Conservation (phyloP, 2,113 vertebrate genomes). For the Capreolus pygargus region DNA sequence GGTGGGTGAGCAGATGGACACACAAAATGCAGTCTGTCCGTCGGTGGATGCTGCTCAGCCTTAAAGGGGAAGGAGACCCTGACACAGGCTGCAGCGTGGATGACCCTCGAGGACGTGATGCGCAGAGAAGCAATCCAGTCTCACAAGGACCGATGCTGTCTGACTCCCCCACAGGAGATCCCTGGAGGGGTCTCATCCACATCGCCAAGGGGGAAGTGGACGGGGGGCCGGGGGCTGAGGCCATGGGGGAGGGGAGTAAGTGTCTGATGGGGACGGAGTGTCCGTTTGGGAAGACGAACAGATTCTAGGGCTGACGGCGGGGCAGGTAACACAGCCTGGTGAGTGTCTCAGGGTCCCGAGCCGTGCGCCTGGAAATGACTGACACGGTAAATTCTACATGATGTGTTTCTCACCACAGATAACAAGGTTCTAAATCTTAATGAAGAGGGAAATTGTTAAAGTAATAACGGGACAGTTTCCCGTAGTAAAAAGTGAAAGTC, state of each 20-base stretch:
- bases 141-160: rapidly evolving
- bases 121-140: rapidly evolving
- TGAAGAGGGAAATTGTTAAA: background rate
- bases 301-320: rapidly evolving
- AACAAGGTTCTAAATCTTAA: background rate
- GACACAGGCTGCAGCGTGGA: rapidly evolving
- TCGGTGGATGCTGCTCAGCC: rapidly evolving
- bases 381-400: rapidly evolving
- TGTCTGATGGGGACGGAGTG: background rate
- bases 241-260: rapidly evolving
- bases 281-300: rapidly evolving
- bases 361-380: rapidly evolving
- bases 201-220: background rate
- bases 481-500: background rate
- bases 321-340: rapidly evolving
- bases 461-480: background rate
- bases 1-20: rapidly evolving
- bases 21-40: rapidly evolving
- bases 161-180: rapidly evolving
- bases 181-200: no score
- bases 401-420: background rate
- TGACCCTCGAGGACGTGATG: rapidly evolving
- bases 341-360: rapidly evolving
- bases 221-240: rapidly evolving
- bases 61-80: rapidly evolving